A percentile compares a stretch with the other conserved stretches of the same genome.
Conservation (phyloP, 2,888 invertebrate species). For the Drosophila fungiperda region DNA sequence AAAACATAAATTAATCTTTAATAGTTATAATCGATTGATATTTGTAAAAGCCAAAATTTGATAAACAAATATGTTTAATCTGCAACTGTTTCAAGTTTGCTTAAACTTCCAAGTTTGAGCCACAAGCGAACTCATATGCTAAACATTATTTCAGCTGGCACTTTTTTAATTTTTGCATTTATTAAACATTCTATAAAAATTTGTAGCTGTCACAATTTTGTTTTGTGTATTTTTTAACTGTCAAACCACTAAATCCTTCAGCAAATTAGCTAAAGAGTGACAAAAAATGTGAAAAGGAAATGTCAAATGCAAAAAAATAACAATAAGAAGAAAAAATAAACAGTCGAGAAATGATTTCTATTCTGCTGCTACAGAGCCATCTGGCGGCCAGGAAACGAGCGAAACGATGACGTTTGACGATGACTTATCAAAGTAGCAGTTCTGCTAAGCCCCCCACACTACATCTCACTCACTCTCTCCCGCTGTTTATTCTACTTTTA, state of each 20-base stretch:
- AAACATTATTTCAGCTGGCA: background rate
- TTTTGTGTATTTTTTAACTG: background rate
- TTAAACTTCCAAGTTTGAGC: background rate
- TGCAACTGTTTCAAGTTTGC: background rate
- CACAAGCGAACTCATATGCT: background rate
- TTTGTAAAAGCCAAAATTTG: background rate
- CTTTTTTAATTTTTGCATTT: background rate
- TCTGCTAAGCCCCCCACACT: background rate
- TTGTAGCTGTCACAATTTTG: background rate
- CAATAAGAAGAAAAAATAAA: constrained; percentile 1
- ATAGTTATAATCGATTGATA: background rate
- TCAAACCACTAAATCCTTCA: background rate
- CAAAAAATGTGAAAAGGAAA: constrained; percentile 10
- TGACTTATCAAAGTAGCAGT: constrained; percentile 47
- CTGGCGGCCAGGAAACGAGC: constrained; percentile 39
- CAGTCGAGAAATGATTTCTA: constrained; percentile 11
- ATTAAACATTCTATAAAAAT: background rate
- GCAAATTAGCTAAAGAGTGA: constrained; percentile 2
- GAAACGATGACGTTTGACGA: constrained; percentile 29
- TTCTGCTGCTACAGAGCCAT: constrained; percentile 12
- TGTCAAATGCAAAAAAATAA: constrained; percentile 10
- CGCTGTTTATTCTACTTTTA: background rate
- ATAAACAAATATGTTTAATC: background rate
- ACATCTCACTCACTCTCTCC: background rate
- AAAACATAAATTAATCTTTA: background rate